These are phyloP conservation scores for Herminia tarsipennalis DNA, from an alignment of 2,888 invertebrate genomes.

Conservation along the genomic window DNA sequence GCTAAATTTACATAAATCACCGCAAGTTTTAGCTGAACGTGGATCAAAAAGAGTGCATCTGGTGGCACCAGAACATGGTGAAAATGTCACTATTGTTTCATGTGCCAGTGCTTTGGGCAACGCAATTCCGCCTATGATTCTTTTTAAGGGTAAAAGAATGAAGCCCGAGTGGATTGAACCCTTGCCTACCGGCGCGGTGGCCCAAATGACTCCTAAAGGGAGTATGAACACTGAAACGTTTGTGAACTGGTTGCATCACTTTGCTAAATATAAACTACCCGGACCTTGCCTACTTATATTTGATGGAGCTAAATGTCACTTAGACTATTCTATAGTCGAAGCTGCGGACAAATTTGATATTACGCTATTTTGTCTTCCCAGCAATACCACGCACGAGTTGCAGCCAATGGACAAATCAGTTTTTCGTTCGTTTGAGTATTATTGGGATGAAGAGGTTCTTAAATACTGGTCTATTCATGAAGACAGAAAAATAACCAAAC, in stretches of 20 bases:
- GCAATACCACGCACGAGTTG: neutral
- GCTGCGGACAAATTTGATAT: slow-evolving; percentile 10
- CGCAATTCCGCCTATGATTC: slow-evolving; percentile 7
- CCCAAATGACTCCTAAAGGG: slow-evolving; percentile 14
- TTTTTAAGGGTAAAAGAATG: slow-evolving; percentile 3
- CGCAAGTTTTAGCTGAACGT: slow-evolving; percentile 26
- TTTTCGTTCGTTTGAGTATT: slow-evolving; percentile 21
- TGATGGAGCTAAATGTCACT: slow-evolving; percentile 3
- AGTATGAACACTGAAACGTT: slow-evolving; percentile 11
- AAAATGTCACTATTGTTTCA: slow-evolving; percentile 26
- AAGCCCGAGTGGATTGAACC: slow-evolving; percentile 3
- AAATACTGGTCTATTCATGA: slow-evolving; percentile 41
- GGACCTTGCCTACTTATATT: neutral
- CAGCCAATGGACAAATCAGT: neutral
- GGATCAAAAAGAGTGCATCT: slow-evolving; percentile 28
- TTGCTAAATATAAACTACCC: slow-evolving; percentile 3
- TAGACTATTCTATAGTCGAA: neutral
- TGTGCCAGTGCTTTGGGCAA: slow-evolving; percentile 29
- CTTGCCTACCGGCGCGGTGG: slow-evolving; percentile 13
- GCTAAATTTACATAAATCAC: slow-evolving; percentile 25
- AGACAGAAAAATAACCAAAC: slow-evolving; percentile 2
- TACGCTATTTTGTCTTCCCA: neutral
- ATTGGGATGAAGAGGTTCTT: slow-evolving; percentile 16
- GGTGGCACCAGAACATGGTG: slow-evolving; percentile 24
- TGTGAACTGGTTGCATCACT: slow-evolving; percentile 17